Evolutionary conservation across 2,113 vertebrate species (phyloP).

Genomic region (Hirundichthys speculiger): DNA sequence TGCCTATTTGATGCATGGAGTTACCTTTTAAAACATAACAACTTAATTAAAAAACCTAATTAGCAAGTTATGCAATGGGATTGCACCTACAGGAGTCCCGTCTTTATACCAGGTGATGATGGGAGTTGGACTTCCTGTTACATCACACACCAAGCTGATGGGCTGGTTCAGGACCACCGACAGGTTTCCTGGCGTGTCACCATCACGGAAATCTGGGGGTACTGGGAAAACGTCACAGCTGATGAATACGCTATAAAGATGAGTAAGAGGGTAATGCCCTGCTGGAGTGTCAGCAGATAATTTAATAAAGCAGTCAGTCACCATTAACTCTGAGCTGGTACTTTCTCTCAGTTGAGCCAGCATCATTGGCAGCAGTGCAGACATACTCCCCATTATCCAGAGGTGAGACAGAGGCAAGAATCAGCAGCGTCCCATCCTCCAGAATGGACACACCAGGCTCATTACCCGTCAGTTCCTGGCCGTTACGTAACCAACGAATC

Average conservation of each 20-base stretch:
- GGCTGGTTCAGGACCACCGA: conserved; percentile 87
- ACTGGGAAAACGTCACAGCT: conserved; percentile 76
- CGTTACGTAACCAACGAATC: conserved; percentile 92
- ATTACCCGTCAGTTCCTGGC: conserved; percentile 85
- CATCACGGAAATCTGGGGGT: conserved; percentile 88
- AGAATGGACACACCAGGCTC: conserved; percentile 89
- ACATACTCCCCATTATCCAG: conserved; percentile 90
- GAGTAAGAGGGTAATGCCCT: background rate
- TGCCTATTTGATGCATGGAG: background rate
- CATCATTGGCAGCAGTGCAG: conserved; percentile 92
- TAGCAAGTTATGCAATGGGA: background rate
- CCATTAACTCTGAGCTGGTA: conserved; percentile 95
- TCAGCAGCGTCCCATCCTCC: conserved; percentile 86
- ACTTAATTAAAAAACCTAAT: background rate
- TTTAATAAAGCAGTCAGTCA: conserved; percentile 54
- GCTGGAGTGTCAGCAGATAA: background rate
- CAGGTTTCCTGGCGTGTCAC: conserved; percentile 81
- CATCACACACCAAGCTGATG: conserved; percentile 88
- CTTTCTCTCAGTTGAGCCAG: conserved; percentile 91
- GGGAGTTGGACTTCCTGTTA: conserved; percentile 89
- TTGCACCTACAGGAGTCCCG: conserved; percentile 82
- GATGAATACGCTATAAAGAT: background rate
- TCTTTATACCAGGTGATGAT: conserved; percentile 92
- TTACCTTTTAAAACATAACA: no score
- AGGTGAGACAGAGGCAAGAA: conserved; percentile 86